These are phyloP conservation scores for Campoletis sonorensis DNA, from an alignment of 1,140 invertebrate genomes.

Conservation along the genomic window DNA sequence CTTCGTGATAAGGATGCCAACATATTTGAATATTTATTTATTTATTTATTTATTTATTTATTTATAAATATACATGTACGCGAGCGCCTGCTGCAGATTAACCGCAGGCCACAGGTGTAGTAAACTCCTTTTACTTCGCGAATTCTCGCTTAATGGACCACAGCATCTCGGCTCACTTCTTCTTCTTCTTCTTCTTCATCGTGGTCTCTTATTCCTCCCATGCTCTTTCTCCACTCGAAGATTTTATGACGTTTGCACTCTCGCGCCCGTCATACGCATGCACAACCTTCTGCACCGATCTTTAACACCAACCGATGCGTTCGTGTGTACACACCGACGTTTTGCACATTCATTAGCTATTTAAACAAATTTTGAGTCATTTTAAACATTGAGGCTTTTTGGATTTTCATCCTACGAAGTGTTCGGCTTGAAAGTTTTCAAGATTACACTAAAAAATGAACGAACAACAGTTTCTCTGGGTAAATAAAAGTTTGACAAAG, in stretches of 20 bases:
- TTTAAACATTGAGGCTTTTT: no score
- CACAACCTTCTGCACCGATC: neutral
- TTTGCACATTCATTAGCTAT: neutral
- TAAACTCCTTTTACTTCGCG: slow-evolving; percentile 66
- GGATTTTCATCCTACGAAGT: no score
- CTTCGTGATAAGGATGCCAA: slow-evolving; percentile 22
- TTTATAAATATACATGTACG: neutral
- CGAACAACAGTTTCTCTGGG: no score
- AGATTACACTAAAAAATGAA: no score
- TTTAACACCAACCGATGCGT: neutral
- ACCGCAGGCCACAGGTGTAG: slow-evolving; percentile 66
- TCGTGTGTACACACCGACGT: neutral
- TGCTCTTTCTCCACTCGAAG: neutral
- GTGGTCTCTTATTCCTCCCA: slow-evolving; percentile 1
- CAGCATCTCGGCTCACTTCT: slow-evolving; percentile 49
- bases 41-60: neutral
- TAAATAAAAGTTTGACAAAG: no score
- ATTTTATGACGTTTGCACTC: slow-evolving; percentile 32
- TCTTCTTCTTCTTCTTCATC: slow-evolving; percentile 29
- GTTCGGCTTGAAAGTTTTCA: no score
- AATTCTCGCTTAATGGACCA: slow-evolving; percentile 52
- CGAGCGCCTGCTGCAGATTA: slow-evolving; percentile 15
- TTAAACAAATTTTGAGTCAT: no score
- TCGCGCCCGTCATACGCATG: neutral
- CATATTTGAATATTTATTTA: neutral